Percentiles rank a stretch among this genome's conserved stretches.
Evolutionary conservation across 2,113 vertebrate species (phyloP).

Genomic region (Anguilla rostrata): DNA sequence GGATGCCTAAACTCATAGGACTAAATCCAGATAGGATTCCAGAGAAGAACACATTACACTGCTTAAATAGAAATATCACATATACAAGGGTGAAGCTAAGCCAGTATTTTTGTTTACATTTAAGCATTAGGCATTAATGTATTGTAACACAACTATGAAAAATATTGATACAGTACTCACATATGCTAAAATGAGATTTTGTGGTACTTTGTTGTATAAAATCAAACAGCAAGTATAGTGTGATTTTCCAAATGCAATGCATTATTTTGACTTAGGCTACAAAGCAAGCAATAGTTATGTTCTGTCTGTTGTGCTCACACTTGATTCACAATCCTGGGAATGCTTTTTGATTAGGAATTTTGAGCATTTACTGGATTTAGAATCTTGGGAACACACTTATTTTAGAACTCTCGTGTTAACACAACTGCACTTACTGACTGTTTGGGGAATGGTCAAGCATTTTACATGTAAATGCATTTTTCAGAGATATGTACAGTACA

Average conservation of each 20-base stretch:
- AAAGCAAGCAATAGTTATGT: not conserved
- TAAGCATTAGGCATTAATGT: no score
- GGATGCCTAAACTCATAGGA: no score
- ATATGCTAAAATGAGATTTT: not conserved
- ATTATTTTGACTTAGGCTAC: not conserved
- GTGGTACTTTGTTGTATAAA: not conserved
- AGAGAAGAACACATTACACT: not conserved
- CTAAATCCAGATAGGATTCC: not conserved
- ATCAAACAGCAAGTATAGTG: not conserved
- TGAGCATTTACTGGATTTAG: not conserved
- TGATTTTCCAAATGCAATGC: not conserved
- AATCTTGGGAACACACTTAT: not conserved
- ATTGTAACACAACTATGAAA: not conserved
- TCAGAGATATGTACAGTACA: not conserved
- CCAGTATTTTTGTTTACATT: not conserved
- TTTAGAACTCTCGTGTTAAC: not conserved
- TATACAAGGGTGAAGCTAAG: not conserved
- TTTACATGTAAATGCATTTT: not conserved
- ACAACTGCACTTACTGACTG: not conserved
- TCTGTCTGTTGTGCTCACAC: not conserved
- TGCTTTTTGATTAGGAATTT: not conserved
- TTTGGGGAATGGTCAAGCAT: not conserved
- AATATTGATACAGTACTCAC: not conserved
- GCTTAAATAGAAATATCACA: not conserved
- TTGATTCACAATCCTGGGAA: not conserved